Evolutionary conservation across 1,140 invertebrate species (phyloP), one percentile per base, ranked within the genome.

Genomic region (Drosophila pallidifrons): DNA sequence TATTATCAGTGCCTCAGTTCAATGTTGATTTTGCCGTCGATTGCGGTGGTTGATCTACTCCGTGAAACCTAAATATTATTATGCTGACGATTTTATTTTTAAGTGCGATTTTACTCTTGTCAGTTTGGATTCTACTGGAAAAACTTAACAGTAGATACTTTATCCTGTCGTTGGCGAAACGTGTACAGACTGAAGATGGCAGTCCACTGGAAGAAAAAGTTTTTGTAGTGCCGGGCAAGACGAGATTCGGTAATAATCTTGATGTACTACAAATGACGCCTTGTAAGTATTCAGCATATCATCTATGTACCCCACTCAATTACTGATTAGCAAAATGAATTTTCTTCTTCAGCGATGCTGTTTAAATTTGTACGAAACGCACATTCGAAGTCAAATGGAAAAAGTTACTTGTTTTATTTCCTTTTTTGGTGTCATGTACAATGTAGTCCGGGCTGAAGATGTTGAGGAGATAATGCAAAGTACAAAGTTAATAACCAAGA

Each of bases 171-270:
- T 11, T 79, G 0, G 58, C 72, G 4, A 80, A 68, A 13, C 79
- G 81, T 25, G 55, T 92, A 2, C 67, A 70, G 20, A 75, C 85
- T 0, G 38, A 51, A 10, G 91, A 92, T 87, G 87, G 85, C 5
- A 83, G 69, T 58, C 67, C 73, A 4, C 13, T 92, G 47, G 69
- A 81, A 3, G 75, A 58, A 16, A 86, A 86, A 47, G 74, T 81
- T 1, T 60, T 30, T 2, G 43, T 89, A 3, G 47, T 87, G 11
- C 87, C 81, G 0, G 87, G 91, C 3, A 78, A 52, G 41, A 79
- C 91, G 5, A 59, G 49, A 45, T 92, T 92, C 25, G 91, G 91
- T 1, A 92, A 91, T 49, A 92, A 92, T 41, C 77, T 92, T n/a
- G 91, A 92, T 68, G 41, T 92, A n/a, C 32, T 87, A 0, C 63